These are phyloP conservation scores for Lepus europaeus DNA, from an alignment of 2,113 vertebrate genomes.

Conservation along the genomic window DNA sequence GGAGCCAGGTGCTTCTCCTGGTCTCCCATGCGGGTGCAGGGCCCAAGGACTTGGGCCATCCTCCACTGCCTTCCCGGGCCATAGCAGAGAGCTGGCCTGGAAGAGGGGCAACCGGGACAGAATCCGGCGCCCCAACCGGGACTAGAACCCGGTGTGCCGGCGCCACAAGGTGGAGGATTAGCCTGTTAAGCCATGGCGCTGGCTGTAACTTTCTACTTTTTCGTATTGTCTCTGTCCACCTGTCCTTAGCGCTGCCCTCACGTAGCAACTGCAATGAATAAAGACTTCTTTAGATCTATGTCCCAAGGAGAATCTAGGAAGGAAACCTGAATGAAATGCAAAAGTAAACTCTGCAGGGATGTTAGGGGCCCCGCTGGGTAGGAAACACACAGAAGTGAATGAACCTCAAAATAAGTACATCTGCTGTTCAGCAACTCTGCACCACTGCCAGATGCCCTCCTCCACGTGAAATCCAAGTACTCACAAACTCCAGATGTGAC, in stretches of 20 bases:
- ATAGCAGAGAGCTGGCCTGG: too few species aligned
- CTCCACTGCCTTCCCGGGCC: too few species aligned
- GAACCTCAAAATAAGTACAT: slow-evolving; percentile 7
- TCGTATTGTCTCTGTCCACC: neutral
- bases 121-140: too few species aligned
- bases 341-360: slow-evolving; percentile 39
- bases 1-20: too few species aligned
- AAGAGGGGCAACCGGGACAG: too few species aligned
- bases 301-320: slow-evolving; percentile 12
- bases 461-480: neutral
- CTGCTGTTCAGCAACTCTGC: slow-evolving; percentile 6
- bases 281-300: neutral
- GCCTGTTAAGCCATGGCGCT: too few species aligned
- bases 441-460: neutral
- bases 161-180: too few species aligned
- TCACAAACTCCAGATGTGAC: neutral
- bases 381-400: slow-evolving; percentile 6
- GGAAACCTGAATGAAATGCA: slow-evolving; percentile 51
- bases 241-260: neutral
- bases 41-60: too few species aligned
- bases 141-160: too few species aligned
- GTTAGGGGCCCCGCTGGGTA: neutral
- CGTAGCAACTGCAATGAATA: neutral
- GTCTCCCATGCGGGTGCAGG: too few species aligned
- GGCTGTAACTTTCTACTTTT: slow-evolving; percentile 22